Conservation (phyloP, 2,113 vertebrate species). For the Dasyurus viverrinus region DNA sequence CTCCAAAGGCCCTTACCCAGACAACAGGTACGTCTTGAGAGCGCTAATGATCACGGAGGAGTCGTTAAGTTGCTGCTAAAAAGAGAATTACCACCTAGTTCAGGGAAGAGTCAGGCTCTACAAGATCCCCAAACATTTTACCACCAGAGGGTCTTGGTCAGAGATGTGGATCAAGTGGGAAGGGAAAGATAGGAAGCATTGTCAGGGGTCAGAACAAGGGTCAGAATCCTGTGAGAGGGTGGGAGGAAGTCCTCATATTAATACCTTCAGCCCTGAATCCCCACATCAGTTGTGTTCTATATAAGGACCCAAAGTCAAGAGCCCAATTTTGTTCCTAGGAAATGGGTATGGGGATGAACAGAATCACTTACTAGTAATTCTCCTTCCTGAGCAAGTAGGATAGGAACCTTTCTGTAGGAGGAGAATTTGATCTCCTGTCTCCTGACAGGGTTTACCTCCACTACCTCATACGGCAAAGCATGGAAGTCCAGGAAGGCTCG, state of each 20-base stretch:
- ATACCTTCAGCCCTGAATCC: neutral
- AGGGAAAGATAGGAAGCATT: no score
- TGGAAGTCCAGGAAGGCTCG: slow-evolving; percentile 96
- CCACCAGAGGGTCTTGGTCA: neutral
- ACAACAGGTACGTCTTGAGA: slow-evolving; percentile 91
- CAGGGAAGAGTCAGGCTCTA: neutral
- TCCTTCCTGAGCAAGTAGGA: slow-evolving; percentile 84
- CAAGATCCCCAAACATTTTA: neutral
- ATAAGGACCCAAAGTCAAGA: neutral
- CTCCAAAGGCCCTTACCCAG: slow-evolving; percentile 85
- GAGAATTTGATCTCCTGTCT: slow-evolving; percentile 97
- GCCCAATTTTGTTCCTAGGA: neutral
- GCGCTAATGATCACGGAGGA: slow-evolving; percentile 97
- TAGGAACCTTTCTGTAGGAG: slow-evolving; percentile 96
- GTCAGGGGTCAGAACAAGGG: neutral
- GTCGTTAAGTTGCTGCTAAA: slow-evolving; percentile 95
- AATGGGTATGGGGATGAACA: neutral
- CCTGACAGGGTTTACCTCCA: slow-evolving; percentile 97
- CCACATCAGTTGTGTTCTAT: neutral
- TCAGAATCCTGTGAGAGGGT: neutral
- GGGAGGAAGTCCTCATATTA: neutral
- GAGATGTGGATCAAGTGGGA: neutral
- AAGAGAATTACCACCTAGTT: slow-evolving; percentile 35
- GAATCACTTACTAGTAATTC: slow-evolving; percentile 83
- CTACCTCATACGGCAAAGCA: slow-evolving; percentile 91